phyloP scores from a whole-genome alignment of 2,888 invertebrate genomes.

The Drosophila kanekoi region DNA sequence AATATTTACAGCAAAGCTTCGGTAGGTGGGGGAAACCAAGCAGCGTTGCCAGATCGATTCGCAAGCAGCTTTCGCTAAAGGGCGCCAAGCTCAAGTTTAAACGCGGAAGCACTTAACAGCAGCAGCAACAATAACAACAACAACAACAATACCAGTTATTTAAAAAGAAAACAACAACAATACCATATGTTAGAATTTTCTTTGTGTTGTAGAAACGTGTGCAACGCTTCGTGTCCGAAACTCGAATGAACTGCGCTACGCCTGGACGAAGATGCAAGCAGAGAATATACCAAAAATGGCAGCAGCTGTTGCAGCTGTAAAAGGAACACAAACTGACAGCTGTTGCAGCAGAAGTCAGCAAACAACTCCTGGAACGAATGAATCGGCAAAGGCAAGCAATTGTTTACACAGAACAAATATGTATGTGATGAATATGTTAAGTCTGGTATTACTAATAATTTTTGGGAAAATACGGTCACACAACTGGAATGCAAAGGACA shows the following conservation, averaged over 20 bases:
- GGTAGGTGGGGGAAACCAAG: conserved; percentile 21
- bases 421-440: background rate
- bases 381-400: background rate
- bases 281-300: conserved; percentile 13
- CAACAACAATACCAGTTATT: conserved; percentile 2
- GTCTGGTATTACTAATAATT: background rate
- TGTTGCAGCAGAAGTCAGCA: background rate
- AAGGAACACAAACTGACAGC: conserved; percentile 5
- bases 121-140: conserved; percentile 19
- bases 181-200: conserved; percentile 23
- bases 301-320: conserved; percentile 7
- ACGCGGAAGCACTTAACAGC: conserved; percentile 1
- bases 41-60: conserved; percentile 31
- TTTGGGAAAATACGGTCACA: background rate
- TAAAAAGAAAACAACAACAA: conserved; percentile 9
- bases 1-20: conserved; percentile 41
- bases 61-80: conserved; percentile 10
- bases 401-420: background rate
- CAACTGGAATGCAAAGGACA: conserved; percentile 16
- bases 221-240: conserved; percentile 15
- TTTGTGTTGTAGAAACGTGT: background rate
- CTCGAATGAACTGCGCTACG: conserved; percentile 22
- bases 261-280: conserved; percentile 1
- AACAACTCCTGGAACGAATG: conserved; percentile 1
- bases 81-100: conserved; percentile 21